Conservation (phyloP, 2,797 vertebrate genomes). For the Sebastes hubbsi region DNA sequence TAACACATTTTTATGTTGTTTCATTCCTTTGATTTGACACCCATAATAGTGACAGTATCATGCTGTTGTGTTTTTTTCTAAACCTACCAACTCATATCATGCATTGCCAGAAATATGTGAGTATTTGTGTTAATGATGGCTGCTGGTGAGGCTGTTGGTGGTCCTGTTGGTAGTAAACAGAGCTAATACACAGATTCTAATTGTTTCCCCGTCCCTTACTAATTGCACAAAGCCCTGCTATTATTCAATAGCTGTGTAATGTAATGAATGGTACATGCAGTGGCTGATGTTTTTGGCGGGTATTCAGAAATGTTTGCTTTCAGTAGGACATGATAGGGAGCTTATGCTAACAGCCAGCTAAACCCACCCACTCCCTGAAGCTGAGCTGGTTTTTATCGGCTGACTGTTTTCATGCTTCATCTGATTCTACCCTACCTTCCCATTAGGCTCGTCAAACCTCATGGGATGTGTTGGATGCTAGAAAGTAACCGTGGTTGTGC, state of each 20-base stretch:
- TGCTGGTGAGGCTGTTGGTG: neutral
- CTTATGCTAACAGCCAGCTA: slow-evolving; percentile 35
- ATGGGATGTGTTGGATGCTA: slow-evolving; percentile 28
- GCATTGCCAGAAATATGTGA: neutral
- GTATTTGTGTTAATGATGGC: neutral
- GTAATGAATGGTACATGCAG: neutral
- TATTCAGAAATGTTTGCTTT: slow-evolving; percentile 25
- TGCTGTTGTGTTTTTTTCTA: neutral
- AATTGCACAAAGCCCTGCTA: slow-evolving; percentile 1
- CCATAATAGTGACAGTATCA: neutral
- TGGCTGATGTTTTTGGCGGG: slow-evolving; percentile 19
- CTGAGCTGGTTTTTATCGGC: slow-evolving; percentile 42
- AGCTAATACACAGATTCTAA: neutral
- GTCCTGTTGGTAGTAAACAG: neutral
- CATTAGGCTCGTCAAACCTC: slow-evolving; percentile 41
- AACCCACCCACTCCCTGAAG: slow-evolving; percentile 42
- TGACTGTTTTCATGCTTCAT: slow-evolving; percentile 48
- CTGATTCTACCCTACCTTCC: slow-evolving; percentile 27
- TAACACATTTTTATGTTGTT: neutral
- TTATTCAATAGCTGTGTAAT: neutral
- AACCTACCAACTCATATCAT: neutral
- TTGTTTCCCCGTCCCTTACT: neutral
- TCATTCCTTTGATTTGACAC: neutral
- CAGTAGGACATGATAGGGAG: slow-evolving; percentile 10
- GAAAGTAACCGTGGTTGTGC: slow-evolving; percentile 19